Evolutionary conservation across 2,797 vertebrate genomes (phyloP), one percentile per base, ranked within the genome.

Genomic region (Merluccius polli): DNA sequence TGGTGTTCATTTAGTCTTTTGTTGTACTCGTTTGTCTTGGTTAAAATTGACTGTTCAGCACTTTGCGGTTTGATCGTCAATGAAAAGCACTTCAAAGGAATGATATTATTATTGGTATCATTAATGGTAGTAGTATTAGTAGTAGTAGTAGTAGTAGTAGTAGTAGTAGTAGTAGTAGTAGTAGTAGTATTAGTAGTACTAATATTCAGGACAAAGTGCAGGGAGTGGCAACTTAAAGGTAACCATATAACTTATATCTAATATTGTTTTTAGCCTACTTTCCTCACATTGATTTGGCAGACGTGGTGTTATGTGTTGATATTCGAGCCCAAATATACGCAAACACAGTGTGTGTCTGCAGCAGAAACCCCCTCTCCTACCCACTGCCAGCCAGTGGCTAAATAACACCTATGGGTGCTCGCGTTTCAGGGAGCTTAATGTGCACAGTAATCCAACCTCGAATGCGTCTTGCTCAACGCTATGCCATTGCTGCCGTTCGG

Each of bases 381-480:
- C 35, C 38, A 59, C 71, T 44, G 48, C 32, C 71, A 10, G 67
- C 67, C 68, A 32, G 35, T 48, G 71, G 69, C 35, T 30, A 71
- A 77, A 82, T 80, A 84, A 75, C 76, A 78, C 76, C 85, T 67
- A 84, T 81, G 75, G 70, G 74, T 18, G 79, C 84, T 90, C 84
- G 63, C 33, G 74, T 90, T 91, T 90, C 86, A 78, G 59, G 71
- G 73, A 70, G 75, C 78, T 82, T 88, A 84, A 89, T 88, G 87
- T 91, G 85, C 82, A 86, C 44, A 73, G 86, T 92, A 89, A 93
- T 85, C 83, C 80, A 88, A 91, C 90, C 33, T 81, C 81, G 84
- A 77, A 78, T 21, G 74, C 71, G 65, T 85, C 84, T 87, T 33
- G 83, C 84, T 63, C 85, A 9, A 24, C 85, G 84, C 89, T 89